Evolutionary conservation across 2,888 invertebrate species (phyloP).

Genomic region (Diaprepes abbreviatus): DNA sequence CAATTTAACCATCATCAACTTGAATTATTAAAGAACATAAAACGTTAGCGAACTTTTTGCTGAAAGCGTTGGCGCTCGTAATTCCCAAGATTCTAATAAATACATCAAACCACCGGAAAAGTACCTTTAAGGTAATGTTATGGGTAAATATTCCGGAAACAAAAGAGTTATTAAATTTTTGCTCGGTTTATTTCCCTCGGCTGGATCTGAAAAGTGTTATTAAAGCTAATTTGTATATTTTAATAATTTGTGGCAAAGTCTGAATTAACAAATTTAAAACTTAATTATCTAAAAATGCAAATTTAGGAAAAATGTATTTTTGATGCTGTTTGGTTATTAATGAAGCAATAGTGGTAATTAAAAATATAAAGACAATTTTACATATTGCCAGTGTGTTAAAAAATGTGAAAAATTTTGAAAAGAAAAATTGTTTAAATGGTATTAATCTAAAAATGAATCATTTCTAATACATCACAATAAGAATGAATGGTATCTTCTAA

Average conservation of each 20-base stretch:
- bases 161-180: constrained; percentile 6
- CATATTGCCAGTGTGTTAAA: too few relatives aligned
- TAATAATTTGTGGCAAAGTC: not conserved
- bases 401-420: too few relatives aligned
- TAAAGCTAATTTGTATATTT: not conserved
- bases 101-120: constrained; percentile 2
- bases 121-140: not conserved
- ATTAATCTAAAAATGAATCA: too few relatives aligned
- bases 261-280: not conserved
- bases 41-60: not conserved
- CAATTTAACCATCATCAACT: too few relatives aligned
- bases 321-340: too few relatives aligned
- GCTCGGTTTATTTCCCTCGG: not conserved
- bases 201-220: constrained; percentile 4
- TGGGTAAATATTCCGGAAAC: constrained; percentile 7
- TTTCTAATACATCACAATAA: too few relatives aligned
- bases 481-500: too few relatives aligned
- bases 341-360: too few relatives aligned
- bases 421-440: too few relatives aligned
- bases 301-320: too few relatives aligned
- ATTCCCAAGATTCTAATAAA: constrained; percentile 6
- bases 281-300: constrained; percentile 12
- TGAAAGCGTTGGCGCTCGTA: not conserved
- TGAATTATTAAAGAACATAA: too few relatives aligned
- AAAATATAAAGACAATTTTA: too few relatives aligned